Conservation (phyloP, 2,888 invertebrate species). For the Drosophila infuscata region DNA sequence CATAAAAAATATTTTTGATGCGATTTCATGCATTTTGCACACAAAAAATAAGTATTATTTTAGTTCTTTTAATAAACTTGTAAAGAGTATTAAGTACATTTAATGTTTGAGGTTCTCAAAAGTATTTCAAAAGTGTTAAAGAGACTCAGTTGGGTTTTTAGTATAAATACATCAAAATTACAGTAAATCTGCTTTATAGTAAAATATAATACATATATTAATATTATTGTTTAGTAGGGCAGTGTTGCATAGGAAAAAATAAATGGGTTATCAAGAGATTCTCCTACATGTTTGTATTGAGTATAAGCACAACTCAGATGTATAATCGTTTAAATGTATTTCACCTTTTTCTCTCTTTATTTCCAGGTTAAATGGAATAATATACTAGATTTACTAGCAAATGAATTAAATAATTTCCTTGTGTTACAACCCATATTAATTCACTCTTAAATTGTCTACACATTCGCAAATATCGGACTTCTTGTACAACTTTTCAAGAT, state of each 20-base stretch:
- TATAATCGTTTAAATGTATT: conserved; percentile 26
- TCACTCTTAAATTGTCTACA: conserved; percentile 4
- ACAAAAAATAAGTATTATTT: neutral
- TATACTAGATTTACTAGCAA: conserved; percentile 19
- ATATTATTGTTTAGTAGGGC: conserved; percentile 22
- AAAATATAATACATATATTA: conserved; percentile 35
- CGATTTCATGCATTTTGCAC: conserved; percentile 4
- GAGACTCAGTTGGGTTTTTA: conserved; percentile 22
- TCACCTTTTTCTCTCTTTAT: conserved; percentile 39
- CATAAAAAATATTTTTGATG: conserved; percentile 12
- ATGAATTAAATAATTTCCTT: conserved; percentile 13
- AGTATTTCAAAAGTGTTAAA: conserved; percentile 36
- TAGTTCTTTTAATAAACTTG: conserved; percentile 10
- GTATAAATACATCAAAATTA: conserved; percentile 41
- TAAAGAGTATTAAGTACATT: conserved; percentile 32
- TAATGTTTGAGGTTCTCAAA: conserved; percentile 19
- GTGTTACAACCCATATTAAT: conserved; percentile 39
- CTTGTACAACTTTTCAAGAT: conserved; percentile 2
- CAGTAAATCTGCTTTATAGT: conserved; percentile 19
- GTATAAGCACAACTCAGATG: conserved; percentile 20
- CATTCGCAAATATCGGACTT: neutral
- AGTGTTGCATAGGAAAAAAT: conserved; percentile 26
- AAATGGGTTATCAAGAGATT: conserved; percentile 15
- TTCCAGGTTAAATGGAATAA: conserved; percentile 7
- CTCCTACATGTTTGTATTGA: conserved; percentile 1